These are phyloP conservation scores for Dendrolimus houi DNA, from an alignment of 2,888 invertebrate genomes.

Conservation along the genomic window DNA sequence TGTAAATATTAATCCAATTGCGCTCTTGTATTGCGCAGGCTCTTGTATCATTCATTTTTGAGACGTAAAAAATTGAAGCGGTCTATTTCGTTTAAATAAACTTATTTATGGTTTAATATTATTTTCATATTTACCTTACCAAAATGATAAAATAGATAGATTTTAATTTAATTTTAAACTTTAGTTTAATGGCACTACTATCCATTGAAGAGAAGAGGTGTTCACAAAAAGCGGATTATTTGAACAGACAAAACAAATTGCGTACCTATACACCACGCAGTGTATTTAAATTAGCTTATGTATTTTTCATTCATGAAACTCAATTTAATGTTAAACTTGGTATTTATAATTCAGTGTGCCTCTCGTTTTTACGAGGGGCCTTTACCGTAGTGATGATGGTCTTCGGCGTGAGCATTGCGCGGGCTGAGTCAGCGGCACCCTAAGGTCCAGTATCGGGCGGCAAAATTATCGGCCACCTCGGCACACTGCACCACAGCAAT, in stretches of 20 bases:
- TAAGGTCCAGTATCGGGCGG: constrained; percentile 41
- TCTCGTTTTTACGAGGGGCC: constrained; percentile 6
- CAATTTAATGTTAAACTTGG: constrained; percentile 21
- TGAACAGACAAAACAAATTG: background rate
- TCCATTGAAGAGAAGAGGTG: no score
- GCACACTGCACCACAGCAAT: constrained; percentile 73
- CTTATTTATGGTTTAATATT: no score
- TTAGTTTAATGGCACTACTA: no score
- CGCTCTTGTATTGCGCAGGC: no score
- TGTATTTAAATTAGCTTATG: background rate
- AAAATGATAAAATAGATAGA: no score
- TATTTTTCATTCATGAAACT: constrained; percentile 40
- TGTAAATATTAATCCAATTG: no score
- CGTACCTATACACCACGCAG: background rate
- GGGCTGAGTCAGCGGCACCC: constrained; percentile 26
- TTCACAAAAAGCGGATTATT: no score
- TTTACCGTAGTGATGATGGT: constrained; percentile 17
- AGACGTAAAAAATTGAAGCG: no score
- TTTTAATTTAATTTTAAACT: no score
- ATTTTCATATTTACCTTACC: no score
- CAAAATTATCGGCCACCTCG: constrained; percentile 56
- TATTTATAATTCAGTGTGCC: constrained; percentile 21
- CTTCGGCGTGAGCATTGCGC: constrained; percentile 8
- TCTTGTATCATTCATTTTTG: no score
- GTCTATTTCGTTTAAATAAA: no score